Base-by-base conservation (phyloP, 2,113 vertebrate genomes). In the Oncorhynchus kisutch region DNA sequence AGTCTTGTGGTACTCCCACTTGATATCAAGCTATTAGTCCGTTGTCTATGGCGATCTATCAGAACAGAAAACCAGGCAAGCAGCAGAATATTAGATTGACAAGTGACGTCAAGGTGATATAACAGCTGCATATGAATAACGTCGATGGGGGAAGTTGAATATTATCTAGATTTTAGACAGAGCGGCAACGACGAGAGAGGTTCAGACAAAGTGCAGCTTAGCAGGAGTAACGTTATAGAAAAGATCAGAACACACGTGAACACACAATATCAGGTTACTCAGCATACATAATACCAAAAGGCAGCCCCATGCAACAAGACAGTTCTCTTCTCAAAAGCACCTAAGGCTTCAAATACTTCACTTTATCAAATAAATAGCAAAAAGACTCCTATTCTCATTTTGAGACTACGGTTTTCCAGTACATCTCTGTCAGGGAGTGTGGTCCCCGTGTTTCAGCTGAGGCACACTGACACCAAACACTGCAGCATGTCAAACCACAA, bases 241-340 rank as follows among this genome's bases (percentile, higher is more conserved):
- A n/a, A 65, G n/a, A 14, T 24, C 13, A 13, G 34, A 16, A 67
- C 45, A 29, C 11, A 65, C 31, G n/a, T 3, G 1, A 22, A 49
- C 49, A 68, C 24, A 75, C 20, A 45, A 88, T 4, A 78, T 75
- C 74, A 73, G 85, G 78, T 83, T 39, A 31, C 7, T 49, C 31
- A 64, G 75, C 75, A 72, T 87, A 85, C 76, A 91, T 85, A 88
- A 89, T 73, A 80, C 76, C 77, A 83, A 88, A 88, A 91, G 77
- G 84, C 89, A 87, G 87, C 84, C 82, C 72, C 90, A 91, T 90
- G 90, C 92, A 89, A 84, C 77, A 86, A 79, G 81, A 88, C 82
- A 78, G 14, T 45, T 59, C 73, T 81, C 79, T 88, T 80, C 76
- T 87, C 85, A 84, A 82, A 87, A 90, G 80, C 84, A 69, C 78